Conservation (phyloP, 2,888 invertebrate species). For the Drosophila borborema region DNA sequence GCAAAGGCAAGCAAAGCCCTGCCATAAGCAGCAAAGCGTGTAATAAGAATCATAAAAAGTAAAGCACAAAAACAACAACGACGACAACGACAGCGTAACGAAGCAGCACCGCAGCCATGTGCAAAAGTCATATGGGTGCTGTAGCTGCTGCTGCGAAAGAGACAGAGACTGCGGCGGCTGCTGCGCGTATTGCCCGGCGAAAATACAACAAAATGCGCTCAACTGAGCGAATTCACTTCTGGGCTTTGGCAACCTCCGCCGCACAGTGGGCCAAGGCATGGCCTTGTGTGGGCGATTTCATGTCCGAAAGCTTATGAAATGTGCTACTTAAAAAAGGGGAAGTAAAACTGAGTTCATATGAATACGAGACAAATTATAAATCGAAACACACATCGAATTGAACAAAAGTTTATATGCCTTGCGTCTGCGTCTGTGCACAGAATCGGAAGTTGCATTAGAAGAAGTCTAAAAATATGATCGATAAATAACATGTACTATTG, state of each 20-base stretch:
- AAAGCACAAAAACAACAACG: conserved; percentile 35
- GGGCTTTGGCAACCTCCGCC: conserved; percentile 39
- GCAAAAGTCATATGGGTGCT: conserved; percentile 57
- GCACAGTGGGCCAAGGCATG: conserved; percentile 65
- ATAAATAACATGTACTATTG: background rate
- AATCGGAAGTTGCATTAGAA: conserved; percentile 39
- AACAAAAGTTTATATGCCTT: conserved; percentile 13
- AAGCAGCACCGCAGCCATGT: conserved; percentile 40
- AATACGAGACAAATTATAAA: conserved; percentile 48
- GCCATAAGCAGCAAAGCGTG: conserved; percentile 68
- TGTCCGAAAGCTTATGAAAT: conserved; percentile 44
- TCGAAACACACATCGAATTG: conserved; percentile 42
- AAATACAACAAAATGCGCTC: conserved; percentile 35
- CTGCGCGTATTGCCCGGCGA: conserved; percentile 10
- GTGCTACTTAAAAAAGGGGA: conserved; percentile 35
- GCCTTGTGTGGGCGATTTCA: conserved; percentile 41
- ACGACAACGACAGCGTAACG: background rate
- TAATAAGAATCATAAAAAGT: conserved; percentile 62
- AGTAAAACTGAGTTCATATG: conserved; percentile 18
- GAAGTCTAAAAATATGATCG: conserved; percentile 44
- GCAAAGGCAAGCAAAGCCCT: conserved; percentile 27
- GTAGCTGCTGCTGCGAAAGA: conserved; percentile 12
- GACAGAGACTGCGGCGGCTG: conserved; percentile 14
- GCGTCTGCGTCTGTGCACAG: conserved; percentile 11
- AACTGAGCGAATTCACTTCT: conserved; percentile 52